Percentiles rank a stretch among this genome's conserved stretches.
Evolutionary conservation across 2,797 vertebrate genomes (phyloP).

Genomic region (Ctenosaura bakeri): DNA sequence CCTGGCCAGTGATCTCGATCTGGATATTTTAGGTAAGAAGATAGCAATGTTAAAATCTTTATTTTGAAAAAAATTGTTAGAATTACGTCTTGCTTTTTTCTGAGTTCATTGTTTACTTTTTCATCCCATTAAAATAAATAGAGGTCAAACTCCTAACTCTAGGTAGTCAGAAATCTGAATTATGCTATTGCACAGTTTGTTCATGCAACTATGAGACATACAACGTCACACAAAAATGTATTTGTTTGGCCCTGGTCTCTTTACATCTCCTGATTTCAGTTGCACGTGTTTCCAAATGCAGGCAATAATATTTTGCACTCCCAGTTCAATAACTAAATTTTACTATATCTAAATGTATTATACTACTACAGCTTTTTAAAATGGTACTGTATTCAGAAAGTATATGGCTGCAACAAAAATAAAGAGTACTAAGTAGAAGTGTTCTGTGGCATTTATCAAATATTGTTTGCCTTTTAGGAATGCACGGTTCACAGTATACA

Average conservation of each 20-base stretch:
- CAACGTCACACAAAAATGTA: background rate
- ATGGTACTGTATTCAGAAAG: background rate
- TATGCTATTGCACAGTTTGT: background rate
- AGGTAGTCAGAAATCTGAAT: background rate
- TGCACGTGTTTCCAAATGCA: background rate
- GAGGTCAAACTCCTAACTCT: background rate
- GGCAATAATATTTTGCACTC: background rate
- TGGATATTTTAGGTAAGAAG: slow-evolving; percentile 88
- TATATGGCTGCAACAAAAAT: background rate
- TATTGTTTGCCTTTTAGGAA: background rate
- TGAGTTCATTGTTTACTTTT: background rate
- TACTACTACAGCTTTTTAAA: background rate
- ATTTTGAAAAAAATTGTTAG: background rate
- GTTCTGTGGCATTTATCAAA: background rate
- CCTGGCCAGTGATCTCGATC: slow-evolving; percentile 86
- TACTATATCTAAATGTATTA: background rate
- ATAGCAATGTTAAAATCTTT: slow-evolving; percentile 15
- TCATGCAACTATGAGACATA: background rate
- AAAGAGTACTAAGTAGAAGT: background rate
- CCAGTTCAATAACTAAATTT: background rate
- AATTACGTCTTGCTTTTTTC: too few relatives aligned
- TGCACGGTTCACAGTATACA: background rate
- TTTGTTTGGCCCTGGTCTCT: background rate
- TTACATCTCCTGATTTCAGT: background rate
- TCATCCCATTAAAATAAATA: background rate